Evolutionary conservation across 2,797 vertebrate genomes (phyloP).

Genomic region (Notamacropus eugenii): DNA sequence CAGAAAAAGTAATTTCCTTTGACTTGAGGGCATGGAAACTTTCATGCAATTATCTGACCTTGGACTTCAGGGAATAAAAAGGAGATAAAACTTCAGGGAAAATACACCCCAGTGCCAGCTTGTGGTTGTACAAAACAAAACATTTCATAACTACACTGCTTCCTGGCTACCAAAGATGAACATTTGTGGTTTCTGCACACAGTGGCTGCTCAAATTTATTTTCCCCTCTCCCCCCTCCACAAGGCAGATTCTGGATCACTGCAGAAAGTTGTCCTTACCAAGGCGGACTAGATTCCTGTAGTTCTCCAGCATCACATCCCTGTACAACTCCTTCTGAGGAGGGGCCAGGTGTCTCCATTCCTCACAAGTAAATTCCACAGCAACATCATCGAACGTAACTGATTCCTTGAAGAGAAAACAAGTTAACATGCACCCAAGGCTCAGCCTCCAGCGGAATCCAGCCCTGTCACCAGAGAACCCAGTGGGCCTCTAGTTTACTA

Average conservation of each 20-base stretch:
- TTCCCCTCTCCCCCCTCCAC: no score
- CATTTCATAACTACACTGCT: neutral
- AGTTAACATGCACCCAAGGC: no score
- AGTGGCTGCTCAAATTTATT: neutral
- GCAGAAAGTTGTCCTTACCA: neutral
- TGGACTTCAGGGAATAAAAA: neutral
- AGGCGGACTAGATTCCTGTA: constrained; percentile 68
- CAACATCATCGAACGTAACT: constrained; percentile 72
- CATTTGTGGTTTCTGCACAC: neutral
- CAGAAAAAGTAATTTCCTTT: neutral
- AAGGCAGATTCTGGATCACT: neutral
- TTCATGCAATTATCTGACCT: neutral
- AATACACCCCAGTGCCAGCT: neutral
- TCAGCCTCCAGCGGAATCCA: neutral
- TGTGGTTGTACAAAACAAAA: neutral
- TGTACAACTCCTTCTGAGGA: constrained; percentile 73
- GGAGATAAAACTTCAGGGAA: neutral
- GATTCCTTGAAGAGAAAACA: neutral
- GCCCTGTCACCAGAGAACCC: neutral
- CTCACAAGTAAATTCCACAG: constrained; percentile 76
- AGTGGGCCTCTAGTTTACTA: neutral
- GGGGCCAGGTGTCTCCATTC: constrained; percentile 76
- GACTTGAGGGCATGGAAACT: neutral
- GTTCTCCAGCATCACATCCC: constrained; percentile 78
- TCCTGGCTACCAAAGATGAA: neutral